Evolutionary conservation across 1,140 invertebrate species (phyloP).

Genomic region (Adelges cooleyi): DNA sequence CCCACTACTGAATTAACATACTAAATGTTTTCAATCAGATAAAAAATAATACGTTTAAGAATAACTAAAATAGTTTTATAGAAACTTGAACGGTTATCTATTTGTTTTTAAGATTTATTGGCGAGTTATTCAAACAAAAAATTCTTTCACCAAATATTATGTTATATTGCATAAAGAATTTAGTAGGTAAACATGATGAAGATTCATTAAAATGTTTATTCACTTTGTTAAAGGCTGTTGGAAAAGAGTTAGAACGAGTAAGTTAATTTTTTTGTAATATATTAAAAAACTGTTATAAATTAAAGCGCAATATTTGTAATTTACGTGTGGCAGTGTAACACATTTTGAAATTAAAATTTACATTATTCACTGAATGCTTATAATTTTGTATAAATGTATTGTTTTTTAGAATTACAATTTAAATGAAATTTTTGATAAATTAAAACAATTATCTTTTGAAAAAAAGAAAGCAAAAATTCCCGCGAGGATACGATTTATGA

Average conservation of each 20-base stretch:
- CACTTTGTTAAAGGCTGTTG: constrained; percentile 79
- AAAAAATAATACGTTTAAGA: too few relatives aligned
- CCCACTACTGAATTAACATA: neutral
- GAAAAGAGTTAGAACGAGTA: constrained; percentile 64
- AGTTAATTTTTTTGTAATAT: too few relatives aligned
- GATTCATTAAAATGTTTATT: constrained; percentile 89
- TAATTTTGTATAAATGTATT: neutral
- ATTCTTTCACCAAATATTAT: constrained; percentile 87
- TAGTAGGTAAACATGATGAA: constrained; percentile 66
- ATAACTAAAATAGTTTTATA: too few relatives aligned
- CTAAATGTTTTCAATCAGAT: neutral
- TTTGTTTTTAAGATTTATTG: constrained; percentile 52
- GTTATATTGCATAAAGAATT: constrained; percentile 66
- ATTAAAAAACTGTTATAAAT: too few relatives aligned
- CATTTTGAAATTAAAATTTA: too few relatives aligned
- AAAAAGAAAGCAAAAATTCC: constrained; percentile 45
- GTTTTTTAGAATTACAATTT: neutral
- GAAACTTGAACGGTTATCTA: too few relatives aligned
- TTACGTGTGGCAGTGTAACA: too few relatives aligned
- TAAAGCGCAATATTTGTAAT: too few relatives aligned
- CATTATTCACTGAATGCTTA: too few relatives aligned
- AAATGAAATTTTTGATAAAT: constrained; percentile 12
- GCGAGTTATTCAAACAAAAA: constrained; percentile 83
- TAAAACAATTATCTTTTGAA: neutral
- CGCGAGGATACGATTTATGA: constrained; percentile 79